Conservation (phyloP, 2,888 invertebrate species). For the Nemurella pictetii region DNA sequence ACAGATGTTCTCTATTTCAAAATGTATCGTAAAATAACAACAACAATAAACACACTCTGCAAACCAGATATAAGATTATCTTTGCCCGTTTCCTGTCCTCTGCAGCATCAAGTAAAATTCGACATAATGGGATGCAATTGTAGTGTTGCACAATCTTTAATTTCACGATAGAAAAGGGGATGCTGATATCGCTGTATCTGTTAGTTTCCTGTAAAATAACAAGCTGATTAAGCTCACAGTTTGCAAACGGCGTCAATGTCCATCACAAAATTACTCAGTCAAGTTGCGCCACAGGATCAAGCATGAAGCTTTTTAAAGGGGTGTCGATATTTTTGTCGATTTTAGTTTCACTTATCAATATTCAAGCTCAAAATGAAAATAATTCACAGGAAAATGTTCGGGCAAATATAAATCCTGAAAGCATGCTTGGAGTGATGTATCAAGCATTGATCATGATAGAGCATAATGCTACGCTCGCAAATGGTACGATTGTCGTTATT, state of each 20-base stretch:
- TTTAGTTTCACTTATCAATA: neutral
- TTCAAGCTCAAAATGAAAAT: neutral
- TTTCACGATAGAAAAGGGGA: neutral
- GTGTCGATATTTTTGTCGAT: neutral
- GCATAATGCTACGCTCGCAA: neutral
- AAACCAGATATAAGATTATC: neutral
- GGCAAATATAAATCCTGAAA: neutral
- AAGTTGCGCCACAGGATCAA: neutral
- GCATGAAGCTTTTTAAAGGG: neutral
- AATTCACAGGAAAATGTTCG: neutral
- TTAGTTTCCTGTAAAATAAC: neutral
- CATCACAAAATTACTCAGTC: neutral
- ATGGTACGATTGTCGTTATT: conserved; percentile 11
- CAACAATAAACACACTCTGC: neutral
- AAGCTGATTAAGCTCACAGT: neutral
- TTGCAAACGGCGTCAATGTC: neutral
- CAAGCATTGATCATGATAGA: conserved; percentile 4
- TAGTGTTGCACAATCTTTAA: neutral
- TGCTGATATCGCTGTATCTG: neutral
- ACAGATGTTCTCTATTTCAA: too few relatives aligned
- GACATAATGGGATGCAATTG: neutral
- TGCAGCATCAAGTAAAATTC: neutral
- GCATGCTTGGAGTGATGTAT: conserved; percentile 3
- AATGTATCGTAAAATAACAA: neutral
- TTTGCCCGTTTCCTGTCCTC: neutral